Evolutionary conservation across 2,797 vertebrate species (phyloP).

Genomic region (Macropus fuliginosus): DNA sequence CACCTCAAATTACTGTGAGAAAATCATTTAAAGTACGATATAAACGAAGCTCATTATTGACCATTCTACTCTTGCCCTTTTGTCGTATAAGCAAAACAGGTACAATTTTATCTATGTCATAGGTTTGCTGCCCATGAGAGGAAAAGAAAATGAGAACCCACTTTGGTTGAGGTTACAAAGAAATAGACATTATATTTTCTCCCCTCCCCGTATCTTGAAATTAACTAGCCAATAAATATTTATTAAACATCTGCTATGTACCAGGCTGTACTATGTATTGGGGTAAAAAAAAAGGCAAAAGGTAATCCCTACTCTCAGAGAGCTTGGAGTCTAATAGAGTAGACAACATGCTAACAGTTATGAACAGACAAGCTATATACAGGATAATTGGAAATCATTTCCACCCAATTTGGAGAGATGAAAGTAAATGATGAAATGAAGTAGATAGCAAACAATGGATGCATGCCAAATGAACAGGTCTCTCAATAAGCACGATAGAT

Average conservation of each 20-base stretch:
- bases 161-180: background rate
- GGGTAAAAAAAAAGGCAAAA: background rate
- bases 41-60: background rate
- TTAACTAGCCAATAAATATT: background rate
- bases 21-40: background rate
- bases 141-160: background rate
- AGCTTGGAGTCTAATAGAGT: background rate
- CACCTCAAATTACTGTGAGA: background rate
- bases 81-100: background rate
- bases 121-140: background rate
- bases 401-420: background rate
- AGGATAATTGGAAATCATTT: background rate
- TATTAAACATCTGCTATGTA: background rate
- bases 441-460: background rate
- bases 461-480: background rate
- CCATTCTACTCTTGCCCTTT: background rate
- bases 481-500: background rate
- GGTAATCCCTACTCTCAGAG: background rate
- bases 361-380: background rate
- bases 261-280: background rate
- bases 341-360: background rate
- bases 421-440: background rate
- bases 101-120: background rate
- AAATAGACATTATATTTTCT: background rate
- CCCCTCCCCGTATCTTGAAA: background rate